phyloP scores from a whole-genome alignment of 37 sponge, comb jelly and placozoan species.

The Bolinopsis microptera region DNA sequence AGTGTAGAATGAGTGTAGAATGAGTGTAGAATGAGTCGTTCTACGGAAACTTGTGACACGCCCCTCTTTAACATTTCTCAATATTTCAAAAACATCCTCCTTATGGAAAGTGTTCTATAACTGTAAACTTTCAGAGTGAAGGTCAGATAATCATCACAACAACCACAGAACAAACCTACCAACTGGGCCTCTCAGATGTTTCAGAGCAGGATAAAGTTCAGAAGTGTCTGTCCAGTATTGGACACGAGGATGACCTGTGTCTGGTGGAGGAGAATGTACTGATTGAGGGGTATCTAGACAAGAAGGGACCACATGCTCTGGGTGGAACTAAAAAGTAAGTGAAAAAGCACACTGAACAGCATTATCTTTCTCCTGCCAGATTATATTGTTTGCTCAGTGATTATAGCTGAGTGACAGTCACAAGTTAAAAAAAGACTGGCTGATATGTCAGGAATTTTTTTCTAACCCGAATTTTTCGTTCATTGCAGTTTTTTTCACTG shows the following conservation, averaged over 20 bases:
- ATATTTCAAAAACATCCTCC: no score
- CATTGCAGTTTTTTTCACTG: no score
- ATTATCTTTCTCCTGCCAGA: not conserved
- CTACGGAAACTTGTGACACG: not conserved
- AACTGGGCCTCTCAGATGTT: conserved; percentile 26
- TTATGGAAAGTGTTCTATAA: no score
- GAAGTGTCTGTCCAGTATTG: conserved; percentile 33
- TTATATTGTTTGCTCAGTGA: no score
- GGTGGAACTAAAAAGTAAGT: conserved; percentile 1
- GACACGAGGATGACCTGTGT: conserved; percentile 31
- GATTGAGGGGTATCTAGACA: conserved; percentile 41
- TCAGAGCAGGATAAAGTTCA: conserved; percentile 12
- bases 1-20: no score
- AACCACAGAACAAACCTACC: conserved; percentile 38
- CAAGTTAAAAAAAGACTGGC: no score
- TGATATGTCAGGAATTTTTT: no score
- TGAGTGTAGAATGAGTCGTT: no score
- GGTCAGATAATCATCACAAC: conserved; percentile 41
- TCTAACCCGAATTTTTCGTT: no score
- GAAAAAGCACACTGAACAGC: not conserved
- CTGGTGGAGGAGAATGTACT: conserved; percentile 50
- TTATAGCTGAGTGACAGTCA: no score
- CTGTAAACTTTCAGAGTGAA: conserved; percentile 44
- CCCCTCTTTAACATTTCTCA: no score
- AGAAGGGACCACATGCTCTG: not conserved